phyloP scores from a whole-genome alignment of 2,113 vertebrate species.

The Macrotus californicus region DNA sequence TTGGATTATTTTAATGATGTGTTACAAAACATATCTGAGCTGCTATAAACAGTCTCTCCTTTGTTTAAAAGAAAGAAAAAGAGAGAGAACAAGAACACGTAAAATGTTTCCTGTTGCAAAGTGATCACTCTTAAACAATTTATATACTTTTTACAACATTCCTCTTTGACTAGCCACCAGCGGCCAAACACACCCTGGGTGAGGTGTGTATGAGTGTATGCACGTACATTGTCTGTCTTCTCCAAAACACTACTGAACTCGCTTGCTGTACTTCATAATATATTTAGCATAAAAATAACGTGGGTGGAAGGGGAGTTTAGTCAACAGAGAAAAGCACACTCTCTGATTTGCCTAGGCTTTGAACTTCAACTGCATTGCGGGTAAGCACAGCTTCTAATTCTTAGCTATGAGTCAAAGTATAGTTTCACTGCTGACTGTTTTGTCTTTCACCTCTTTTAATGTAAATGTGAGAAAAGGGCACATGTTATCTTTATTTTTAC shows the following conservation, averaged over 20 bases:
- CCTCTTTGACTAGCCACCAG: background rate
- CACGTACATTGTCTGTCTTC: accelerated
- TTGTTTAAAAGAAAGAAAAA: constrained; percentile 41
- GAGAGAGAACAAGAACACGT: background rate
- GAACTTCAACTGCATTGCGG: background rate
- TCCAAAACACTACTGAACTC: background rate
- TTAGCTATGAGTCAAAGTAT: background rate
- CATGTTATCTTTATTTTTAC: background rate
- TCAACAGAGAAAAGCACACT: background rate
- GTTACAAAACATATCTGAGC: constrained; percentile 52
- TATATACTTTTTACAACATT: background rate
- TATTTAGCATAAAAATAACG: background rate
- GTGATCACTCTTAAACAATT: background rate
- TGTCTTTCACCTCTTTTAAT: background rate
- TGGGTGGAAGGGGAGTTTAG: background rate
- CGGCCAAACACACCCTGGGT: too few relatives aligned
- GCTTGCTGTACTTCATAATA: background rate
- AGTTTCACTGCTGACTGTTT: background rate
- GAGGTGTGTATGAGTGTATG: background rate
- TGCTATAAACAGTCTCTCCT: constrained; percentile 32
- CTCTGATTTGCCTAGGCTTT: background rate
- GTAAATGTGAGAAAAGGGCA: background rate
- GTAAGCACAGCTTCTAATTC: background rate
- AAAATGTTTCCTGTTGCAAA: constrained; percentile 37
- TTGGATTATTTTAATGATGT: constrained; percentile 56